phyloP scores from a whole-genome alignment of 2,113 vertebrate genomes.

The Petaurus breviceps region DNA sequence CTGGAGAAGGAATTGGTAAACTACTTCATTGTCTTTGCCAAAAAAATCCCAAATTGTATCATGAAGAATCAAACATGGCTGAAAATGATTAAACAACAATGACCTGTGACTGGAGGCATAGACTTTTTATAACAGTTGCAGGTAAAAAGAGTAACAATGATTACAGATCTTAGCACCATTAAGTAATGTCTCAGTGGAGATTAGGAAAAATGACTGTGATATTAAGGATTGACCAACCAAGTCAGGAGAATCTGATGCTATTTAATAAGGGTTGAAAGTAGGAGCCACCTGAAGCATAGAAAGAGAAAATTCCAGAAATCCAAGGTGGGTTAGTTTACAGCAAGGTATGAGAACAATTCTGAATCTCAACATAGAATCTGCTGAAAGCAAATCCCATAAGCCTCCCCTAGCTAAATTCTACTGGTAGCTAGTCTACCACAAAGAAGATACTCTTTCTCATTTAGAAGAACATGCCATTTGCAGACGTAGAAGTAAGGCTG shows the following conservation, averaged over 20 bases:
- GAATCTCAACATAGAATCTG: not conserved
- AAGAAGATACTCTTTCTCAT: constrained; percentile 31
- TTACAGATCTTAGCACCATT: not conserved
- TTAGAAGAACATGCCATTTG: constrained; percentile 30
- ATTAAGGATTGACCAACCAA: not conserved
- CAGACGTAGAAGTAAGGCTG: not conserved
- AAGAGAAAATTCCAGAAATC: not conserved
- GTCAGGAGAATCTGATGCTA: not conserved
- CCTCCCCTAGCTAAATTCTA: not conserved
- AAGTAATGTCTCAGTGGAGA: not conserved
- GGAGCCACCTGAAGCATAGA: not conserved
- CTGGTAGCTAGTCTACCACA: too few relatives aligned
- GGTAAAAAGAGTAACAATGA: not conserved
- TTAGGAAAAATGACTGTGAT: not conserved
- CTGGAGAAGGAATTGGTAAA: too few relatives aligned
- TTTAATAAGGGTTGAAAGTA: not conserved
- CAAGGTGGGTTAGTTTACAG: not conserved
- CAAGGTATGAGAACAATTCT: too few relatives aligned
- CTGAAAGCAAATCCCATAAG: not conserved
- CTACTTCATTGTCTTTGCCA: too few relatives aligned
- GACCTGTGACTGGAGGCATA: not conserved
- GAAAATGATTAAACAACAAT: too few relatives aligned
- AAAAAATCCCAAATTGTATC: too few relatives aligned
- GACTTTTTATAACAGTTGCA: not conserved
- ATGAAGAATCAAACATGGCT: too few relatives aligned